Evolutionary conservation across 2,113 vertebrate genomes (phyloP).

Genomic region (Onychorhynchus coronatus): DNA sequence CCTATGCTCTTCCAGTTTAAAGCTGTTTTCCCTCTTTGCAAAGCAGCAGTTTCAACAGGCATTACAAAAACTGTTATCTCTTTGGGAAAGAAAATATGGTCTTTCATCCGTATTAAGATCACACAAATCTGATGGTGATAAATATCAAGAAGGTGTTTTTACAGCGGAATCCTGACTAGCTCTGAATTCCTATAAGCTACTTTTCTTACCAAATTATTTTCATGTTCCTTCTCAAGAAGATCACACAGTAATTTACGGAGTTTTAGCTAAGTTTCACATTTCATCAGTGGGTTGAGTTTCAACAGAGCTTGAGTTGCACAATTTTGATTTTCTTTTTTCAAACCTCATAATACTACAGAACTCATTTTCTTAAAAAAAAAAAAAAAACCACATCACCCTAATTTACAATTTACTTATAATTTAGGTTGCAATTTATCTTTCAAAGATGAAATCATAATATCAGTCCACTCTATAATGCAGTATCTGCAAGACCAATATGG

Average conservation of each 20-base stretch:
- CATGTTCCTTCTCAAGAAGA: not conserved
- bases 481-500: not conserved
- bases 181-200: not conserved
- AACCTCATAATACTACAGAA: not conserved
- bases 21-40: not conserved
- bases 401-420: not conserved
- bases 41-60: not conserved
- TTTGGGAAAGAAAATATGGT: not conserved
- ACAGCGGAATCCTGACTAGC: not conserved
- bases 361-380: not conserved
- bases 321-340: not conserved
- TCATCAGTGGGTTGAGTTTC: not conserved
- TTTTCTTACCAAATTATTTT: not conserved
- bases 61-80: not conserved
- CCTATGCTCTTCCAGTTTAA: not conserved
- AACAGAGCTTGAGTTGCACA: not conserved
- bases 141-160: not conserved
- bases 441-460: not conserved
- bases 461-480: not conserved
- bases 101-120: not conserved
- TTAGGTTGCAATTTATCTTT: not conserved
- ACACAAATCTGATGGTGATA: not conserved
- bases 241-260: not conserved
- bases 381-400: not conserved
- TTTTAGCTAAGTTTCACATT: not conserved